Conservation (phyloP, 2,888 invertebrate genomes). For the Xestoiulus laeticollis region DNA sequence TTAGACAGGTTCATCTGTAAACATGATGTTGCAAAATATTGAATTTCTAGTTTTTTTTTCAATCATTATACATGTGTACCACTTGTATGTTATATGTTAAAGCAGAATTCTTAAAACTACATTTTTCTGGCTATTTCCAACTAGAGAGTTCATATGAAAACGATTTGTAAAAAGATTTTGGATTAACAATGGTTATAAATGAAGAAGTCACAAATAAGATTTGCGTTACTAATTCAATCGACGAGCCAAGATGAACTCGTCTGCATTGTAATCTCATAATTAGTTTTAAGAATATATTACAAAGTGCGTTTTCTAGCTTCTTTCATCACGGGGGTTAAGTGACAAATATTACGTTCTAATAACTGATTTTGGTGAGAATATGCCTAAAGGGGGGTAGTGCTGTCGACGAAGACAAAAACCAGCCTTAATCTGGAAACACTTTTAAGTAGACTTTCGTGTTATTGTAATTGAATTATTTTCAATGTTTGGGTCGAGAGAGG, state of each 20-base stretch:
- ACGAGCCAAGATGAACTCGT: not conserved
- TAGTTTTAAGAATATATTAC: not conserved
- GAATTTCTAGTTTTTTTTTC: too few relatives aligned
- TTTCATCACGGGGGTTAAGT: not conserved
- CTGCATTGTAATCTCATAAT: slow-evolving; percentile 9
- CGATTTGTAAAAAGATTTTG: too few relatives aligned
- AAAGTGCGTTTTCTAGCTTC: not conserved
- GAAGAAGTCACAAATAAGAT: not conserved
- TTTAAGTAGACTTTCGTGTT: slow-evolving; percentile 24
- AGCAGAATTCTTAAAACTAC: too few relatives aligned
- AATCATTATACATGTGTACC: too few relatives aligned
- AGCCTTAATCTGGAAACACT: not conserved
- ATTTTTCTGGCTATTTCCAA: too few relatives aligned
- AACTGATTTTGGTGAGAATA: not conserved
- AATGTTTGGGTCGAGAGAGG: not conserved
- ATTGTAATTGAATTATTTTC: slow-evolving; percentile 4
- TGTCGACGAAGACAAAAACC: not conserved
- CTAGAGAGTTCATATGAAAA: too few relatives aligned
- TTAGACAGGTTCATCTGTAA: too few relatives aligned
- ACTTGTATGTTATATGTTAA: too few relatives aligned
- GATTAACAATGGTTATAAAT: too few relatives aligned
- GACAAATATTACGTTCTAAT: not conserved
- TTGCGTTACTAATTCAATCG: not conserved
- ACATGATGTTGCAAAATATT: too few relatives aligned
- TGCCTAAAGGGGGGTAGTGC: not conserved